A percentile compares a stretch with the other conserved stretches of the same genome.
phyloP scores from a whole-genome alignment of 2,797 vertebrate species.

The Lates japonicus region DNA sequence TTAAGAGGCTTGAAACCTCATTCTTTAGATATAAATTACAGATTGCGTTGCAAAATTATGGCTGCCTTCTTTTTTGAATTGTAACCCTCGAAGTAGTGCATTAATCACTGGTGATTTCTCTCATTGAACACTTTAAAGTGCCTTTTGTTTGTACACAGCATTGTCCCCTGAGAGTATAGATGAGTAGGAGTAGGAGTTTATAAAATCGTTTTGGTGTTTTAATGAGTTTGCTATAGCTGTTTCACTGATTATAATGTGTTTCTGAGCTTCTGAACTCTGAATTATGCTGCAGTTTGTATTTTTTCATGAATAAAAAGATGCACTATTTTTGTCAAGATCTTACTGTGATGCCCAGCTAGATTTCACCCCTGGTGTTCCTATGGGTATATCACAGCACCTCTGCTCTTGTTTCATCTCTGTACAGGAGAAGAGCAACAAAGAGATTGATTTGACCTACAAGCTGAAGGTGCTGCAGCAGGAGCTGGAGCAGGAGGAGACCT shows the following conservation, averaged over 20 bases:
- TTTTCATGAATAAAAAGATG: background rate
- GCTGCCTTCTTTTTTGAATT: background rate
- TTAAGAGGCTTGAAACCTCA: background rate
- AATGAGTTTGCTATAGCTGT: background rate
- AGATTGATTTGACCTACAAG: slow-evolving; percentile 99
- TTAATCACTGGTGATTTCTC: background rate
- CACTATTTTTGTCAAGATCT: background rate
- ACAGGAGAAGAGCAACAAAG: slow-evolving; percentile 98
- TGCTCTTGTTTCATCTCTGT: background rate
- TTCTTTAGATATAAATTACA: background rate
- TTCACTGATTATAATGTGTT: background rate
- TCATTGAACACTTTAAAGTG: slow-evolving; percentile 13
- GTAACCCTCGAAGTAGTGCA: background rate
- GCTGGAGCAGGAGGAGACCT: slow-evolving; percentile 95
- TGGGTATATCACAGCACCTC: background rate
- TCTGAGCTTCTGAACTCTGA: background rate
- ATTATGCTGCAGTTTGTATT: background rate
- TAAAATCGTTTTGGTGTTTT: background rate
- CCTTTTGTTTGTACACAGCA: background rate
- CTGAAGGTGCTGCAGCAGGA: slow-evolving; percentile 97
- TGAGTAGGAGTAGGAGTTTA: background rate
- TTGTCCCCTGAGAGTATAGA: no score
- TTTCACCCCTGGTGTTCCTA: background rate
- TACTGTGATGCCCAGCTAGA: background rate
- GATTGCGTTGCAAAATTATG: background rate